phyloP scores from a whole-genome alignment of 2,113 vertebrate species.

The Naja naja region DNA sequence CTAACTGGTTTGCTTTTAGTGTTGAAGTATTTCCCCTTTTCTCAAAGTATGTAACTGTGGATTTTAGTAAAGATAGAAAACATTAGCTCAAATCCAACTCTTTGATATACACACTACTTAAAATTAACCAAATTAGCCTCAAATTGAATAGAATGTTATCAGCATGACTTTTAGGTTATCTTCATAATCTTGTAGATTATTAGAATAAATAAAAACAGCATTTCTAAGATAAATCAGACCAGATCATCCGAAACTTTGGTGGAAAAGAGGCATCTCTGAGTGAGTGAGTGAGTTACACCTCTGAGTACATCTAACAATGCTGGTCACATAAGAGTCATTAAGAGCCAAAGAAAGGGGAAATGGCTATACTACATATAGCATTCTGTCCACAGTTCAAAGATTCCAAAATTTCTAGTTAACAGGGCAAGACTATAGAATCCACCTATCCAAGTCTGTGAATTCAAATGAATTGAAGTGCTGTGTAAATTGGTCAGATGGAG shows the following conservation, averaged over 20 bases:
- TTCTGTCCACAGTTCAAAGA: neutral
- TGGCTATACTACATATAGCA: neutral
- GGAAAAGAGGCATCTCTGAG: neutral
- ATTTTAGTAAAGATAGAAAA: neutral
- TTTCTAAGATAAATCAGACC: neutral
- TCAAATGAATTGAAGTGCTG: neutral
- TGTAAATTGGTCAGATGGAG: neutral
- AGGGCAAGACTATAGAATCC: neutral
- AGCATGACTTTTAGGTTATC: neutral
- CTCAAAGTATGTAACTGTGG: neutral
- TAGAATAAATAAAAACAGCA: neutral
- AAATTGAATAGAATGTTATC: slow-evolving; percentile 1
- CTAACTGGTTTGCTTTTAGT: neutral
- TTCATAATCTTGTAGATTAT: neutral
- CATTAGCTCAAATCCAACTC: neutral
- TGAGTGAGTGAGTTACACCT: too few species aligned
- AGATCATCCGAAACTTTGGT: neutral
- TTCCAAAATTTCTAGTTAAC: neutral
- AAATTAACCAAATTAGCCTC: neutral
- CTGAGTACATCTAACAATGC: neutral
- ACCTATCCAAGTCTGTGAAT: neutral
- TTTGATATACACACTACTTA: too few species aligned
- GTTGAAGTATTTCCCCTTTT: neutral
- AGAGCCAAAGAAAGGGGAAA: neutral
- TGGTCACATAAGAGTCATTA: neutral